A percentile compares a stretch with the other conserved stretches of the same genome.
phyloP scores from a whole-genome alignment of 2,888 invertebrate genomes.

The Disparrhopalites patrizii region DNA sequence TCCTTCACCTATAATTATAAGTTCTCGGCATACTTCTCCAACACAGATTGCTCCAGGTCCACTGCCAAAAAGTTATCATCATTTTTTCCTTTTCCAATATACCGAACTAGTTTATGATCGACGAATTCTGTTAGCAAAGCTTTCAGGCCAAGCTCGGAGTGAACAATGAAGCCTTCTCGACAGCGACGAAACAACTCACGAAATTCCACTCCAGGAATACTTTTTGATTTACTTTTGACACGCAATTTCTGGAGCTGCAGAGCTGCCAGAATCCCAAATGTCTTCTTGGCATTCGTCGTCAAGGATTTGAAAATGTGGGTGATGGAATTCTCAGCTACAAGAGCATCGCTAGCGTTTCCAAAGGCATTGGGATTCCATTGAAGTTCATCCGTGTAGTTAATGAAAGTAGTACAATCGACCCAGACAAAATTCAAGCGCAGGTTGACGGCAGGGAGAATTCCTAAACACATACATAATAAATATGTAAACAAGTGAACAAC shows the following conservation, averaged over 20 bases:
- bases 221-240: constrained; percentile 12
- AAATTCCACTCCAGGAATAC: constrained; percentile 71
- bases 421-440: constrained; percentile 84
- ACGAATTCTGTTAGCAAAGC: constrained; percentile 91
- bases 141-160: constrained; percentile 83
- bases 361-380: constrained; percentile 36
- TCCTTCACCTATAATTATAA: background rate
- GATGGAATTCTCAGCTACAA: constrained; percentile 80
- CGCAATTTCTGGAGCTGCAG: constrained; percentile 68
- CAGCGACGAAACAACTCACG: constrained; percentile 79
- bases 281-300: constrained; percentile 79
- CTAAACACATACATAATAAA: constrained; percentile 55
- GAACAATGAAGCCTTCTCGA: constrained; percentile 85
- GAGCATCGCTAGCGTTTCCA: constrained; percentile 69
- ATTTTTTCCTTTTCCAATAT: constrained; percentile 37
- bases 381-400: constrained; percentile 64
- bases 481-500: constrained; percentile 23
- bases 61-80: constrained; percentile 28
- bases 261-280: constrained; percentile 75
- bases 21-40: constrained; percentile 26
- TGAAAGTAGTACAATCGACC: constrained; percentile 83
- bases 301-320: constrained; percentile 85
- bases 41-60: constrained; percentile 10
- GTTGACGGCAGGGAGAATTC: constrained; percentile 83
- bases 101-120: constrained; percentile 79